Evolutionary conservation across 2,797 vertebrate species (phyloP).

Genomic region (Podargus strigoides): DNA sequence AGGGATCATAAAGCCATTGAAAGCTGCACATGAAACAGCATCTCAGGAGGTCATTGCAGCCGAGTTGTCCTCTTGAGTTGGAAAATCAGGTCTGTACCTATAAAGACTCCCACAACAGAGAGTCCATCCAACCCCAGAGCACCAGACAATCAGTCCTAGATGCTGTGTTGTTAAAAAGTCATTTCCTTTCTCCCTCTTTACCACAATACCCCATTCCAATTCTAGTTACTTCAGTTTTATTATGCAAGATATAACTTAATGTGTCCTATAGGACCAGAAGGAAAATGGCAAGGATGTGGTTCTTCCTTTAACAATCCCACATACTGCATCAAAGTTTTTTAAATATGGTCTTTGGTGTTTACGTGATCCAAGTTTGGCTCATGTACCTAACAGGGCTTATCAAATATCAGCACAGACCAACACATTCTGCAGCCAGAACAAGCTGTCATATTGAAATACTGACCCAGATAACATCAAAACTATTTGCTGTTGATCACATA

Average conservation of each 20-base stretch:
- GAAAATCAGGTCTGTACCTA: not conserved
- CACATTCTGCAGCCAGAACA: not conserved
- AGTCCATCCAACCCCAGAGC: not conserved
- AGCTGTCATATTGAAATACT: not conserved
- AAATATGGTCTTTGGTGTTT: not conserved
- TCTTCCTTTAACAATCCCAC: not conserved
- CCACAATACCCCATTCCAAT: not conserved
- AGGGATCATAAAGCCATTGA: not conserved
- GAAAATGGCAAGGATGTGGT: not conserved
- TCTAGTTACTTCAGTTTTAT: not conserved
- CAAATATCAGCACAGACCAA: not conserved
- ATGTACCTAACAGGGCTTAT: not conserved
- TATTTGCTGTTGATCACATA: not conserved
- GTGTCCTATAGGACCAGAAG: not conserved
- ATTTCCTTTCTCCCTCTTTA: not conserved
- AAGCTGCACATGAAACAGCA: not conserved
- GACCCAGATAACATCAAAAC: not conserved
- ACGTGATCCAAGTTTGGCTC: not conserved
- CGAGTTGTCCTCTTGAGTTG: accelerated
- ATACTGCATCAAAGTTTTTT: not conserved
- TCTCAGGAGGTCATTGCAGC: not conserved
- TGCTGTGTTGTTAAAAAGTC: not conserved
- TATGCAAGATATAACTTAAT: not conserved
- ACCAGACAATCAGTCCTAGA: not conserved
- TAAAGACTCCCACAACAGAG: not conserved